These are phyloP conservation scores for Pao palembangensis DNA, from an alignment of 2,113 vertebrate genomes.

Conservation along the genomic window DNA sequence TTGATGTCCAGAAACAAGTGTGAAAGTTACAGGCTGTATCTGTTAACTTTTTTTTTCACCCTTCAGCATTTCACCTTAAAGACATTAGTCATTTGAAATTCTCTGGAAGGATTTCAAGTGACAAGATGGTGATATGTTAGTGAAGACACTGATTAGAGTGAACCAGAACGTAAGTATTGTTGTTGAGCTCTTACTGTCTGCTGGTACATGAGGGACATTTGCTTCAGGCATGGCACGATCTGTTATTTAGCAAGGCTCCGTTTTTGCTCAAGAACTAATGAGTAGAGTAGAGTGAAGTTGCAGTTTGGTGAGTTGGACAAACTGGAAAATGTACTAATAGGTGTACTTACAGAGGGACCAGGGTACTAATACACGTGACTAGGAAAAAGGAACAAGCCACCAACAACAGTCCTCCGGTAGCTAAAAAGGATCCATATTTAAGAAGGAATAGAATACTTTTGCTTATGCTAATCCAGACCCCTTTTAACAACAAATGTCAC, in stretches of 20 bases:
- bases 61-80: too few relatives aligned
- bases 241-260: constrained; percentile 8
- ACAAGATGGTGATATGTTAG: not conserved
- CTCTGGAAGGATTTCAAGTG: not conserved
- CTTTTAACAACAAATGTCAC: too few relatives aligned
- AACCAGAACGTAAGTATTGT: constrained; percentile 1
- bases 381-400: too few relatives aligned
- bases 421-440: too few relatives aligned
- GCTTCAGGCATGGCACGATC: not conserved
- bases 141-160: not conserved
- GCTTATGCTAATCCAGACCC: too few relatives aligned
- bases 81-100: not conserved
- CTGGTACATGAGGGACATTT: not conserved
- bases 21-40: too few relatives aligned
- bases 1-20: too few relatives aligned
- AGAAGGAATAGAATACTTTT: too few relatives aligned
- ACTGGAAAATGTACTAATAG: not conserved
- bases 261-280: not conserved
- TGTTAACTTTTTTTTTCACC: too few relatives aligned
- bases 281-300: not conserved
- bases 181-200: constrained; percentile 2
- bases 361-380: too few relatives aligned
- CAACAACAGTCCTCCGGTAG: too few relatives aligned
- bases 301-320: not conserved
- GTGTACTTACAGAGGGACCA: not conserved